Evolutionary conservation across 2,113 vertebrate species (phyloP).

Genomic region (Gobio gobio): DNA sequence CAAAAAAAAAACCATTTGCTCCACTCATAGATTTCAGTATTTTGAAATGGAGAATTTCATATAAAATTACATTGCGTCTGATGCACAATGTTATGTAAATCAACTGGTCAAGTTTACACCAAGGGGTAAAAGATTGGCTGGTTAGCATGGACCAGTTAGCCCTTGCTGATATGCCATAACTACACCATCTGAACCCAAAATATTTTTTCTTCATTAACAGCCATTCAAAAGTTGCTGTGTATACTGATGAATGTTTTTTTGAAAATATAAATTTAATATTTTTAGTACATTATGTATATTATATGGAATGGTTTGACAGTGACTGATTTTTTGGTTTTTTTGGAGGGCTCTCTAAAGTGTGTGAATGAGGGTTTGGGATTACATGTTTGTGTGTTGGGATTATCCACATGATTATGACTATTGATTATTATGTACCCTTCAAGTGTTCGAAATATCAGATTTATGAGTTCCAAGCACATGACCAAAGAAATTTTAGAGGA

Average conservation of each 20-base stretch:
- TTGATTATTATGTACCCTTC: background rate
- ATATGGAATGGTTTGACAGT: background rate
- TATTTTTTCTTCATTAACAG: background rate
- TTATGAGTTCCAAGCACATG: background rate
- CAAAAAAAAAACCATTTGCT: background rate
- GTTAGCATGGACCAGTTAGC: slow-evolving; percentile 1
- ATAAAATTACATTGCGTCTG: background rate
- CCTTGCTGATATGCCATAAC: background rate
- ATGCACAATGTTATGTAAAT: slow-evolving; percentile 3
- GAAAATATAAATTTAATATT: background rate
- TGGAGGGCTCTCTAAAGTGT: background rate
- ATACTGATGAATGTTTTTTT: background rate
- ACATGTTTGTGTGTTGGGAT: background rate
- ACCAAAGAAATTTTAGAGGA: background rate
- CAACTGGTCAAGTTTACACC: background rate
- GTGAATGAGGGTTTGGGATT: background rate
- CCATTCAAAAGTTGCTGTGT: background rate
- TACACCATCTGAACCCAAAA: background rate
- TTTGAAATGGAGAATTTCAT: background rate
- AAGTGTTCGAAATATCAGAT: background rate
- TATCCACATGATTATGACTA: too few relatives aligned
- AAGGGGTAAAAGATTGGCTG: background rate
- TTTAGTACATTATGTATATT: too few relatives aligned
- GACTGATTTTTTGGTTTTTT: background rate
- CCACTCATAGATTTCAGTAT: background rate